These are phyloP conservation scores for Hyperoplus immaculatus DNA, from an alignment of 2,797 vertebrate genomes.

Conservation along the genomic window DNA sequence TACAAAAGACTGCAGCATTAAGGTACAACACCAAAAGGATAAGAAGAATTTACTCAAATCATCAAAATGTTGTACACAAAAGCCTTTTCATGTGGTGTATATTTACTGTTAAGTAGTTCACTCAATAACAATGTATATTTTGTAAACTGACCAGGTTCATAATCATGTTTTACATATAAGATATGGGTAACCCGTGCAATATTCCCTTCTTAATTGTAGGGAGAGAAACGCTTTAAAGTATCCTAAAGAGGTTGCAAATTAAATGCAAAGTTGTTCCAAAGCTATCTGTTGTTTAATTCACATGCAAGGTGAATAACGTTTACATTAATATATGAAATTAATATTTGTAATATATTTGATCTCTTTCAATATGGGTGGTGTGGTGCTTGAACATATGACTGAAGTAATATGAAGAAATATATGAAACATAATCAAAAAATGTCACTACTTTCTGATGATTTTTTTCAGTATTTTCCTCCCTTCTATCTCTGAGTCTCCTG, in stretches of 20 bases:
- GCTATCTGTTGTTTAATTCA: neutral
- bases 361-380: neutral
- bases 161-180: neutral
- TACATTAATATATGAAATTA: neutral
- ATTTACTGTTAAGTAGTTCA: neutral
- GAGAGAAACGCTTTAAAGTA: neutral
- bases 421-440: neutral
- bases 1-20: slow-evolving; percentile 13
- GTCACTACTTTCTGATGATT: neutral
- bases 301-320: neutral
- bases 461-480: neutral
- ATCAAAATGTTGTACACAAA: neutral
- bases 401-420: neutral
- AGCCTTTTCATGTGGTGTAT: neutral
- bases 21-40: neutral
- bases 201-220: neutral
- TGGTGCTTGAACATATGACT: neutral
- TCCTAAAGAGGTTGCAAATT: neutral
- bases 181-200: neutral
- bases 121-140: neutral
- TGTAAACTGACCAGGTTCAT: neutral
- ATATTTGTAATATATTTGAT: neutral
- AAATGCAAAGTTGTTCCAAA: too few species aligned
- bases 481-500: neutral
- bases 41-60: neutral